A percentile compares a stretch with the other conserved stretches of the same genome.
Evolutionary conservation across 2,797 vertebrate genomes (phyloP).

Genomic region (Zenarchopterus dispar): DNA sequence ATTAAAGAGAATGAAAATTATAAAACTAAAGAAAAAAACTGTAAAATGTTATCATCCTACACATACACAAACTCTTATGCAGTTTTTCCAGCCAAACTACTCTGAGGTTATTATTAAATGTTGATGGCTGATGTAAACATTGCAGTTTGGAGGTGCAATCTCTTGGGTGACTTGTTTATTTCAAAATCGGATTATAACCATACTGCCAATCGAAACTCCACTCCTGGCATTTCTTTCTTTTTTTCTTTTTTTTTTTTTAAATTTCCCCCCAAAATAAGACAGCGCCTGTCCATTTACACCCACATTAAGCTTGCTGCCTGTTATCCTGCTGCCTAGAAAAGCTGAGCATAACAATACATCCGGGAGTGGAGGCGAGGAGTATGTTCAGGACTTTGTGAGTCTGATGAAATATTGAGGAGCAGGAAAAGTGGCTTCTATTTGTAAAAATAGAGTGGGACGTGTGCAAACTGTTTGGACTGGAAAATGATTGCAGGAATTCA

Average conservation of each 20-base stretch:
- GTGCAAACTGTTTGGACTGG: too few relatives aligned
- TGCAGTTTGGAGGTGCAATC: slow-evolving; percentile 13
- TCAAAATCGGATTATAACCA: too few relatives aligned
- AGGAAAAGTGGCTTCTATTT: background rate
- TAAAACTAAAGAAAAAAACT: too few relatives aligned
- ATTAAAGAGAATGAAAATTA: background rate
- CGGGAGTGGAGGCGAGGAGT: slow-evolving; percentile 1
- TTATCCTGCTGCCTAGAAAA: slow-evolving; percentile 15
- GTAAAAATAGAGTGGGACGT: too few relatives aligned
- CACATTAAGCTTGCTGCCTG: slow-evolving; percentile 4
- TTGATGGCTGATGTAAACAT: slow-evolving; percentile 27
- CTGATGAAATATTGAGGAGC: slow-evolving; percentile 59
- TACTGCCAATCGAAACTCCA: slow-evolving; percentile 10
- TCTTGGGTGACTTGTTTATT: background rate
- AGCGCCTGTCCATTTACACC: slow-evolving; percentile 18
- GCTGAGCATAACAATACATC: slow-evolving; percentile 39
- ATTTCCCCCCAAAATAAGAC: slow-evolving; percentile 9
- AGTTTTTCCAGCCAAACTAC: too few relatives aligned
- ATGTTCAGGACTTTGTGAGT: slow-evolving; percentile 31
- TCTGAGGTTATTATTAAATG: too few relatives aligned
- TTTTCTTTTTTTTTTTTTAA: too few relatives aligned
- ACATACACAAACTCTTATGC: too few relatives aligned
- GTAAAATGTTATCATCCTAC: too few relatives aligned
- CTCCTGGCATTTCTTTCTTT: background rate
- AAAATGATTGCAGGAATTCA: too few relatives aligned